A percentile compares a stretch with the other conserved stretches of the same genome.
Evolutionary conservation across 2,888 invertebrate species (phyloP).

Genomic region (Desoria tigrina): DNA sequence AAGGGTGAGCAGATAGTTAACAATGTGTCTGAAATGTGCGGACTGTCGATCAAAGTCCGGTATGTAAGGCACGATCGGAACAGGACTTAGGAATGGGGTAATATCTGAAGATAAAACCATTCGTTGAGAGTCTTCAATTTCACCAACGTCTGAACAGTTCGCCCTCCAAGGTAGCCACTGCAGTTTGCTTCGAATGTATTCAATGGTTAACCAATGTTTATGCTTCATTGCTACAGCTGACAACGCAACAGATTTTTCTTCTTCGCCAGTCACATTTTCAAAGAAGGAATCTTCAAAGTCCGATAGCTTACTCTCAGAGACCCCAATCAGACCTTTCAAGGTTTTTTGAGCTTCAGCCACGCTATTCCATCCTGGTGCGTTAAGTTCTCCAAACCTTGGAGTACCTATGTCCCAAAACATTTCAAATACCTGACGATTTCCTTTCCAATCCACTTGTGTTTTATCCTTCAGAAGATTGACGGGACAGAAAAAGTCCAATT

Average conservation of each 20-base stretch:
- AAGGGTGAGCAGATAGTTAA: constrained; percentile 44
- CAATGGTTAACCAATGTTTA: constrained; percentile 42
- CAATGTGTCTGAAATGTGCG: constrained; percentile 42
- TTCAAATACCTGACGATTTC: constrained; percentile 35
- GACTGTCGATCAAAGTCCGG: constrained; percentile 41
- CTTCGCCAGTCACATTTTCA: constrained; percentile 23
- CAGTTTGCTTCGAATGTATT: constrained; percentile 41
- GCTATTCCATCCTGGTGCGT: constrained; percentile 42
- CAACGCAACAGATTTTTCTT: not conserved
- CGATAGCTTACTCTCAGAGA: constrained; percentile 32
- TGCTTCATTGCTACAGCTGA: constrained; percentile 14
- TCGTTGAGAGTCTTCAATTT: constrained; percentile 46
- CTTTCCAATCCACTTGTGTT: constrained; percentile 31
- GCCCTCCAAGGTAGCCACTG: constrained; percentile 48
- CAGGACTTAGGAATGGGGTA: constrained; percentile 32
- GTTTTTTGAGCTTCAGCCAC: constrained; percentile 15
- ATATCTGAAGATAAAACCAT: constrained; percentile 36
- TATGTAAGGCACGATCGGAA: constrained; percentile 35
- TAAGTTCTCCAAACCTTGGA: constrained; percentile 45
- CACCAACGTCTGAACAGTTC: constrained; percentile 37
- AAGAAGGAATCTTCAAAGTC: constrained; percentile 47
- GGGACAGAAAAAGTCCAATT: constrained; percentile 47
- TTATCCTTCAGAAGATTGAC: constrained; percentile 25
- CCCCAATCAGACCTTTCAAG: constrained; percentile 8
- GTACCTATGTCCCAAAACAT: constrained; percentile 49